Evolutionary conservation across 1,140 invertebrate species (phyloP).

Genomic region (Leptopilina clavipes): DNA sequence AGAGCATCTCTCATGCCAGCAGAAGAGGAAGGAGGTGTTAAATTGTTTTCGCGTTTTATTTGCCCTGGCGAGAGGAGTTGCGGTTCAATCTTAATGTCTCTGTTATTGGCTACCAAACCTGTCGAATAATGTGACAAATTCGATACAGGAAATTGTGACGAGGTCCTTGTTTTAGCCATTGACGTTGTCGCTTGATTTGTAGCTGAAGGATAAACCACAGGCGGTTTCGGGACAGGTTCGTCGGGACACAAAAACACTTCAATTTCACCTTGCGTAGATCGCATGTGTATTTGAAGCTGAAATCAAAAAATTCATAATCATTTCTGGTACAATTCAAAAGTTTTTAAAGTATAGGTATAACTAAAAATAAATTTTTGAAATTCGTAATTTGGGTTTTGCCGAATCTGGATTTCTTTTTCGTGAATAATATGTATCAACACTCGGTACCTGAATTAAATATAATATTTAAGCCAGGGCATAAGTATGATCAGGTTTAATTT

Average conservation of each 20-base stretch:
- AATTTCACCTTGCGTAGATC: slow-evolving; percentile 91
- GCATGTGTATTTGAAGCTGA: slow-evolving; percentile 88
- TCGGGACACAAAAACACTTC: slow-evolving; percentile 95
- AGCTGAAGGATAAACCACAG: slow-evolving; percentile 63
- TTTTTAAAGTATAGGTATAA: too few species aligned
- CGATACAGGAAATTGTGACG: slow-evolving; percentile 46
- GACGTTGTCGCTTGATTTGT: slow-evolving; percentile 61
- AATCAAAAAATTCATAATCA: too few species aligned
- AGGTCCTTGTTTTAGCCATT: slow-evolving; percentile 44
- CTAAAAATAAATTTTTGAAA: too few species aligned
- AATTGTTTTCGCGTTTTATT: slow-evolving; percentile 58
- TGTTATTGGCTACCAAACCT: slow-evolving; percentile 58
- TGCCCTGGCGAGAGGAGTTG: slow-evolving; percentile 55
- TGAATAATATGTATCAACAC: too few species aligned
- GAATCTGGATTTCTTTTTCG: too few species aligned
- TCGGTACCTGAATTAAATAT: too few species aligned
- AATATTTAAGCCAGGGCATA: too few species aligned
- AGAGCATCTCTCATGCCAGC: slow-evolving; percentile 78
- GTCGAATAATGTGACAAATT: slow-evolving; percentile 52
- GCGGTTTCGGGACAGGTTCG: slow-evolving; percentile 72
- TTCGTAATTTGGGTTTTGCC: too few species aligned
- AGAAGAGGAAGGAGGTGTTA: slow-evolving; percentile 54
- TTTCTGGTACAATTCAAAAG: too few species aligned
- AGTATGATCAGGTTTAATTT: too few species aligned
- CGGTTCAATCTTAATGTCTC: slow-evolving; percentile 61